Evolutionary conservation across 35 echinoderm and acorn worm species (phyloP), one percentile per base, ranked within the genome.

Genomic region (Lytechinus pictus): DNA sequence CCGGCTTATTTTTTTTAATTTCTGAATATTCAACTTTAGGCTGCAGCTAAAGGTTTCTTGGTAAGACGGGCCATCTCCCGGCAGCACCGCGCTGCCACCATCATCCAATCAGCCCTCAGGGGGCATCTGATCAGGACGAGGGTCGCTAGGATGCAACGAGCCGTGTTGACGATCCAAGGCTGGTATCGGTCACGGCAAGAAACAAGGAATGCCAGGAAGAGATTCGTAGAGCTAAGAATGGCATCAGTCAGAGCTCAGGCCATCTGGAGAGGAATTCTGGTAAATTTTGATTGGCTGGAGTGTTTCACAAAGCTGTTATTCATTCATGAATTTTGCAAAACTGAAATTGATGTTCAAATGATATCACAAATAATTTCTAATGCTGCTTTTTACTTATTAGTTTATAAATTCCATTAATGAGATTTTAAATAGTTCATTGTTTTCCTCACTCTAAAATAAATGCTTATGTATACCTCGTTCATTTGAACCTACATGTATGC

Each of bases 181-280:
- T 94, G 66, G 88, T 99, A 96, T 86, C 92, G 95, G 52, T 94
- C 92, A 16, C 60, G 53, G 9, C 52, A 28, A 54, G n/a, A 94
- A 57, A 72, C 53, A 27, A 86, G 57, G 61, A 57, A 24, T 16
- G 28, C 71, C 19, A n/a, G 61, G 44, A 53, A 91, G 16, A n/a
- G 95, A 89, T 97, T 89, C 90, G 3, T 28, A 9, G 86, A 61
- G 24, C 61, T 95, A 10, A 95, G 60, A 57, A 27, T 55, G 89
- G 97, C 98, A 60, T 89, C 95, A 9, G 52, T 97, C 16, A 79
- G 27, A 8, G 33, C 97, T 16, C 98, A 99, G 86, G 61, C 95
- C 60, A 61, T 60, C 14, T 95, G 93, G 93, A 97, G 98, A 92
- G 96, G 97, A 91, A 21, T 96, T 13, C 27, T 96, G 96, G 93